A percentile compares a stretch with the other conserved stretches of the same genome.
Evolutionary conservation across 2,797 vertebrate species (phyloP).

Genomic region (Dallia pectoralis): DNA sequence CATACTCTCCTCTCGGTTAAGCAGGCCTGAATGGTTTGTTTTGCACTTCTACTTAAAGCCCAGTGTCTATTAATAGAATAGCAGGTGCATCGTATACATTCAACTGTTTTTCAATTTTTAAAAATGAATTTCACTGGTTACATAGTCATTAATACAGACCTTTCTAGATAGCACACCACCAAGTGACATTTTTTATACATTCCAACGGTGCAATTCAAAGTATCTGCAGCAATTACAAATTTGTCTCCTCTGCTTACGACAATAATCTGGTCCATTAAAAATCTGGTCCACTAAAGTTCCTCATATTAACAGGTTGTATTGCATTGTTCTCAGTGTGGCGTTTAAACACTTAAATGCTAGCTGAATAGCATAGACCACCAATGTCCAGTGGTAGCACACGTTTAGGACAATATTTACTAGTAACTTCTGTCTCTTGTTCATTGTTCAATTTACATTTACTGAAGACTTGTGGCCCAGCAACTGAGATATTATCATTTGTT

Average conservation of each 20-base stretch:
- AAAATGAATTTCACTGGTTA: not conserved
- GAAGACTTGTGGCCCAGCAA: conserved; percentile 50
- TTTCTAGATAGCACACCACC: not conserved
- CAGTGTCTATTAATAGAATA: conserved; percentile 12
- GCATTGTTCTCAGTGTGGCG: not conserved
- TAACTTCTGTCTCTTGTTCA: conserved; percentile 47
- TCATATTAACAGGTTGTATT: too few species aligned
- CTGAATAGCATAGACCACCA: not conserved
- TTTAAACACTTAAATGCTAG: not conserved
- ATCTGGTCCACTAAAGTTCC: too few species aligned
- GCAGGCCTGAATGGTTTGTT: not conserved
- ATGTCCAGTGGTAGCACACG: not conserved
- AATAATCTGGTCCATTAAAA: too few species aligned
- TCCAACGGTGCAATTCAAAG: not conserved
- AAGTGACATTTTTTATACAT: not conserved
- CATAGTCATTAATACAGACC: not conserved
- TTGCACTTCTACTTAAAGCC: conserved; percentile 18
- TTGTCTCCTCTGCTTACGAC: not conserved
- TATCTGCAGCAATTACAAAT: not conserved
- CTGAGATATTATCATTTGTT: conserved; percentile 42
- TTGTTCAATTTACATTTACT: conserved; percentile 68
- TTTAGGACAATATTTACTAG: conserved; percentile 60
- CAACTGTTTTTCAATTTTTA: too few species aligned
- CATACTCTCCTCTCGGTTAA: not conserved
- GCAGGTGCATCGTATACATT: conserved; percentile 6